Evolutionary conservation across 1,140 invertebrate genomes (phyloP).

Genomic region (Caenorhabditis latens): DNA sequence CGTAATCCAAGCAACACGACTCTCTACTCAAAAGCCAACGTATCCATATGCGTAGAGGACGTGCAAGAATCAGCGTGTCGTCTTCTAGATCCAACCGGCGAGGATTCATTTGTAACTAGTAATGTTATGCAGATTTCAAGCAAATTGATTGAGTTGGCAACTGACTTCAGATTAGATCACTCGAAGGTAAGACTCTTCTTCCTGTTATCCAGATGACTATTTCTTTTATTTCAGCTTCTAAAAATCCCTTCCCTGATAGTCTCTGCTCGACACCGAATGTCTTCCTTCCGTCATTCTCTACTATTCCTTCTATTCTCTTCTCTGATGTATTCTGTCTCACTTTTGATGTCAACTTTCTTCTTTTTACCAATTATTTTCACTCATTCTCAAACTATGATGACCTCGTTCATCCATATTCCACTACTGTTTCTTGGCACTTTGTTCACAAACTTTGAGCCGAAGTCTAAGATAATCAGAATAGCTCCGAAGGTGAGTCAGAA

Average conservation of each 20-base stretch:
- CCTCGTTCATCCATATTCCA: slow-evolving; percentile 53
- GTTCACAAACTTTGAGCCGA: slow-evolving; percentile 55
- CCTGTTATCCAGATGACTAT: too few relatives aligned
- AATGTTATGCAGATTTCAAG: slow-evolving; percentile 42
- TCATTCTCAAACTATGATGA: slow-evolving; percentile 45
- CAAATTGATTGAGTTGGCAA: neutral
- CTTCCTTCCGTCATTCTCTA: slow-evolving; percentile 39
- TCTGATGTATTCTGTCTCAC: slow-evolving; percentile 10
- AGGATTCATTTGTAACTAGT: neutral
- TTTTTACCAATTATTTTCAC: slow-evolving; percentile 59
- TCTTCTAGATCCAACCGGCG: neutral
- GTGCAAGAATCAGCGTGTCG: neutral
- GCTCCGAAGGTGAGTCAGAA: slow-evolving; percentile 42
- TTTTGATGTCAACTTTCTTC: slow-evolving; percentile 52
- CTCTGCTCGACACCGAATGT: slow-evolving; percentile 54
- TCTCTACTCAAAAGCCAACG: slow-evolving; percentile 26
- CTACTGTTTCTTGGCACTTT: slow-evolving; percentile 49
- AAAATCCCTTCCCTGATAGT: slow-evolving; percentile 35
- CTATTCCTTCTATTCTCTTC: slow-evolving; percentile 57
- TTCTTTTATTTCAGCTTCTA: slow-evolving; percentile 34
- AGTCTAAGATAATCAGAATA: slow-evolving; percentile 47
- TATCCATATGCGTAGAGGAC: slow-evolving; percentile 30
- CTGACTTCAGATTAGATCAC: slow-evolving; percentile 58
- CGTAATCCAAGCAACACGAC: slow-evolving; percentile 28
- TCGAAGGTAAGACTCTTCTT: neutral